phyloP scores from a whole-genome alignment of 1,140 invertebrate species.

The Nebria ingens region DNA sequence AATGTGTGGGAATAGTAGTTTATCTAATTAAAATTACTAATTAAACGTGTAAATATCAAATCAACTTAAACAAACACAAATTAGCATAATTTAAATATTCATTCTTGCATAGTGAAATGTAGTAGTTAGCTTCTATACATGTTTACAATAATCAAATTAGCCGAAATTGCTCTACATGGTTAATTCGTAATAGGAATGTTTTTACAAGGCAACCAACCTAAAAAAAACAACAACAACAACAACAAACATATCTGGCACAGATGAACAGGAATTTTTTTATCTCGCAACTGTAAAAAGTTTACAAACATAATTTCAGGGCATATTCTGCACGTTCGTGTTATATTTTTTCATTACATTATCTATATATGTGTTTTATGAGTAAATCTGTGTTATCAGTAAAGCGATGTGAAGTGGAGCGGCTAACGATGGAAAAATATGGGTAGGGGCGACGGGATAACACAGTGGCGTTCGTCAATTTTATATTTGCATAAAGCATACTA shows the following conservation, averaged over 20 bases:
- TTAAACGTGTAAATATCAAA: no score
- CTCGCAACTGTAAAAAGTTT: conserved; percentile 3
- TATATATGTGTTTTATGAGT: conserved; percentile 28
- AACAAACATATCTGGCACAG: not conserved
- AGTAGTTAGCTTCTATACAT: no score
- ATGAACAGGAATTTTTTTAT: not conserved
- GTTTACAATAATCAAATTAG: no score
- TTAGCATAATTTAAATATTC: no score
- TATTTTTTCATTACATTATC: conserved; percentile 34
- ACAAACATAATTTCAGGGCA: conserved; percentile 1
- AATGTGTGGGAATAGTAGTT: no score
- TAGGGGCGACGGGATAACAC: not conserved
- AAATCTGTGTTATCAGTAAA: conserved; percentile 31
- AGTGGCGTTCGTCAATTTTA: not conserved
- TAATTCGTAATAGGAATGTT: not conserved
- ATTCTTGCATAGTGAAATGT: no score
- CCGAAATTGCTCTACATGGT: conserved; percentile 1
- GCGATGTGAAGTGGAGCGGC: not conserved
- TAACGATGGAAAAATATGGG: not conserved
- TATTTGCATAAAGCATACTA: no score
- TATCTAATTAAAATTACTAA: no score
- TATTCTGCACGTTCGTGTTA: conserved; percentile 22
- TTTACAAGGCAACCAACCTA: not conserved
- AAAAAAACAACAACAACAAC: not conserved
- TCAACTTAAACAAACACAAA: no score